Evolutionary conservation across 2,888 invertebrate genomes (phyloP).

Genomic region (Nemurella pictetii): DNA sequence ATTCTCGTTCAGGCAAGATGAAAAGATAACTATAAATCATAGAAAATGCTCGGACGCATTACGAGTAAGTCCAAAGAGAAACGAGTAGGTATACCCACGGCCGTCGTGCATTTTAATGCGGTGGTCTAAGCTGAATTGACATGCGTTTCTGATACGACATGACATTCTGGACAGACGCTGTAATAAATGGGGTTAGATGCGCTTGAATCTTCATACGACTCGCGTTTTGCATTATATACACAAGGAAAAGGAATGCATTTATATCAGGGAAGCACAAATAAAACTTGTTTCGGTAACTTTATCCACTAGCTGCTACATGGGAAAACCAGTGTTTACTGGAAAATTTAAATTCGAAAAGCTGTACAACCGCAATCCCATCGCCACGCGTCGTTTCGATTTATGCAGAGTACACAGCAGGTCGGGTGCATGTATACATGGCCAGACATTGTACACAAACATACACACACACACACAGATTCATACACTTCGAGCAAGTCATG

Average conservation of each 20-base stretch:
- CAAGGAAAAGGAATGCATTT: not conserved
- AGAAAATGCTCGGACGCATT: no score
- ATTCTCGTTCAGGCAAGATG: not conserved
- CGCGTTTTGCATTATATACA: not conserved
- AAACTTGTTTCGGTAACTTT: not conserved
- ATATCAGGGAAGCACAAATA: not conserved
- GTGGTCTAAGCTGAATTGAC: no score
- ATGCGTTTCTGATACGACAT: not conserved
- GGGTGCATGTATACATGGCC: not conserved
- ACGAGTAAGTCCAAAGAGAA: no score
- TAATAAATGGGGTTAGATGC: not conserved
- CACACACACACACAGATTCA: no score
- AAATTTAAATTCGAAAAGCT: not conserved
- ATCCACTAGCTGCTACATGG: not conserved
- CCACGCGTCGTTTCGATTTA: slow-evolving; percentile 3
- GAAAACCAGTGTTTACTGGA: not conserved
- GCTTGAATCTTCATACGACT: not conserved
- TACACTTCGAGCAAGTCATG: not conserved
- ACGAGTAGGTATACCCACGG: no score
- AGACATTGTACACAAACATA: no score
- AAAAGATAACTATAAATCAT: not conserved
- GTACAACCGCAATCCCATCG: slow-evolving; percentile 3
- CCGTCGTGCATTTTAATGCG: no score
- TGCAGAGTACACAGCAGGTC: not conserved
- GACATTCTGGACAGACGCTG: not conserved